Conservation (phyloP, 2,113 vertebrate species). For the Halcyon senegalensis region DNA sequence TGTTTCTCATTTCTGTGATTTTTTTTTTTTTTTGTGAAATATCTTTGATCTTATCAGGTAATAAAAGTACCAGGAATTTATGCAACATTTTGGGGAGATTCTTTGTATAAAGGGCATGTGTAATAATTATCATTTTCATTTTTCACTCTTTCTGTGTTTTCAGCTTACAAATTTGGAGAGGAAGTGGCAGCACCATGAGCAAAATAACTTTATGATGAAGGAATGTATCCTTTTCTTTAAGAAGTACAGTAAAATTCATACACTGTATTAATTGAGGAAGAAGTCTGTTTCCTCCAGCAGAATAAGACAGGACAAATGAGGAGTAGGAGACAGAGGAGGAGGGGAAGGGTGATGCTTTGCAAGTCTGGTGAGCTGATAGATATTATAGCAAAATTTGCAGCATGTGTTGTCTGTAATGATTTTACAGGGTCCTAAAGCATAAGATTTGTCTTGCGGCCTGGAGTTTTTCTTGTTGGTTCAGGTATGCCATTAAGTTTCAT, state of each 20-base stretch:
- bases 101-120: neutral
- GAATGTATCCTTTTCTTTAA: slow-evolving; percentile 94
- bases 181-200: slow-evolving; percentile 96
- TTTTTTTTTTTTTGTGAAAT: slow-evolving; percentile 10
- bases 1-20: neutral
- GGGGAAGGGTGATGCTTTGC: neutral
- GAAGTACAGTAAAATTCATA: slow-evolving; percentile 31
- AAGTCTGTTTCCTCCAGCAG: slow-evolving; percentile 38
- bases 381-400: neutral
- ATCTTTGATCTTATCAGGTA: neutral
- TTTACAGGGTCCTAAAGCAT: neutral
- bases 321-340: neutral
- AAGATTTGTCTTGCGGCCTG: neutral
- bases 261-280: slow-evolving; percentile 43
- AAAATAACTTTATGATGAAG: slow-evolving; percentile 99
- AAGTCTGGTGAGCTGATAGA: neutral
- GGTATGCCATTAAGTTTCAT: neutral
- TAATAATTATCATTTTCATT: slow-evolving; percentile 7
- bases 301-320: neutral
- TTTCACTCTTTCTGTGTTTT: slow-evolving; percentile 50
- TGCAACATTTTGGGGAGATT: neutral
- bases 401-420: neutral
- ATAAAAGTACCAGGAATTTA: neutral
- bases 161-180: slow-evolving; percentile 95
- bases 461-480: neutral